A percentile compares a stretch with the other conserved stretches of the same genome.
Evolutionary conservation across 1,140 invertebrate species (phyloP).

Genomic region (Drosophila teissieri): DNA sequence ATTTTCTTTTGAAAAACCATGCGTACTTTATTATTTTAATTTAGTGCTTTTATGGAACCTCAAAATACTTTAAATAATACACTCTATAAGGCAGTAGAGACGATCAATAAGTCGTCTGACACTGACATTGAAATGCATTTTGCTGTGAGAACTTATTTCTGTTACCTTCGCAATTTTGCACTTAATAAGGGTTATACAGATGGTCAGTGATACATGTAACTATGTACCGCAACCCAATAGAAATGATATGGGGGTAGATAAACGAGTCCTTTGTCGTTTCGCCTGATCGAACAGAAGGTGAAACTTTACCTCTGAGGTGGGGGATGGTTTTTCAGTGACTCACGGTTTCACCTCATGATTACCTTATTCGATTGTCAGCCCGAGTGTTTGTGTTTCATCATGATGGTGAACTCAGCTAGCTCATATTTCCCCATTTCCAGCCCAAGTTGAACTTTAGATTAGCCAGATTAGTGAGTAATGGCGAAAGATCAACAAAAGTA

Average conservation of each 20-base stretch:
- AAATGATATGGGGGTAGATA: conserved; percentile 15
- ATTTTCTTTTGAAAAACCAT: no score
- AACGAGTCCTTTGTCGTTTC: conserved; percentile 8
- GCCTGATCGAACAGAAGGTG: conserved; percentile 15
- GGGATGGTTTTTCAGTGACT: conserved; percentile 14
- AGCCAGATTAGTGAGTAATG: conserved; percentile 5
- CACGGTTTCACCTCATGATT: not conserved
- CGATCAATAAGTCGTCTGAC: conserved; percentile 11
- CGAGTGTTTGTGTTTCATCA: conserved; percentile 1
- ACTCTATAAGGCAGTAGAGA: conserved; percentile 13
- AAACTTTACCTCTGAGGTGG: not conserved
- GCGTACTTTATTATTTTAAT: not conserved
- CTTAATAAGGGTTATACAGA: conserved; percentile 29
- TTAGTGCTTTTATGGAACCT: not conserved
- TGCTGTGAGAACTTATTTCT: conserved; percentile 31
- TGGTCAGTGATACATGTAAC: not conserved
- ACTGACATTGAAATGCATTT: conserved; percentile 66
- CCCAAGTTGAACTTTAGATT: conserved; percentile 19
- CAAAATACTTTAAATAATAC: conserved; percentile 6
- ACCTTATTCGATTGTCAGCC: conserved; percentile 1
- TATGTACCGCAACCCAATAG: not conserved
- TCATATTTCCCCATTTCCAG: conserved; percentile 9
- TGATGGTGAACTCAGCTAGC: not conserved
- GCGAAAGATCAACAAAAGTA: conserved; percentile 8
- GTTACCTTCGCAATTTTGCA: conserved; percentile 5